phyloP scores from a whole-genome alignment of 30 jellyfish, hydroid and myxozoan species.

The Aurelia sp. region DNA sequence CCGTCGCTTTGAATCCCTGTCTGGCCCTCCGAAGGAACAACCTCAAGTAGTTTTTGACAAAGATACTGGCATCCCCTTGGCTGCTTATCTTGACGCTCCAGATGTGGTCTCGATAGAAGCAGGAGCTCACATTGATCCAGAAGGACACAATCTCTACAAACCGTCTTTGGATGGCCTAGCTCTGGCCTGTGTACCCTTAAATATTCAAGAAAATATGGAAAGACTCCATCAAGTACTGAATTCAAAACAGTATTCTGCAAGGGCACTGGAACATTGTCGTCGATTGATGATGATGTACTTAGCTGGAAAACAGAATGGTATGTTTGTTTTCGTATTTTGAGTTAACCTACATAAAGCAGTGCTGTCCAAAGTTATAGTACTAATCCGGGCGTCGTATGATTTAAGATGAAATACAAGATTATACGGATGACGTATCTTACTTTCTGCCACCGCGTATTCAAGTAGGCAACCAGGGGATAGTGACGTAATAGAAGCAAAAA shows the following conservation, averaged over 20 bases:
- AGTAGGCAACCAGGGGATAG: no score
- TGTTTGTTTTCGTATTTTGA: background rate
- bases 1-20: slow-evolving; percentile 41
- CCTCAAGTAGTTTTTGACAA: slow-evolving; percentile 68
- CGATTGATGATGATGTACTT: slow-evolving; percentile 59
- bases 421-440: no score
- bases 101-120: slow-evolving; percentile 62
- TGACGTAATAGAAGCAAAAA: no score
- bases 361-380: no score
- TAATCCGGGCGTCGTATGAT: no score
- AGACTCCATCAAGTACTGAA: slow-evolving; percentile 47
- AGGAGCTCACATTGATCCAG: slow-evolving; percentile 91
- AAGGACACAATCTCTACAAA: slow-evolving; percentile 70
- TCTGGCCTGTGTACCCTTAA: slow-evolving; percentile 52
- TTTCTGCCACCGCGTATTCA: no score
- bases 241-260: slow-evolving; percentile 50
- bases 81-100: slow-evolving; percentile 52
- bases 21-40: slow-evolving; percentile 59
- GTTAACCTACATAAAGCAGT: no score
- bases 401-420: no score
- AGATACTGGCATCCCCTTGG: slow-evolving; percentile 74
- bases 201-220: slow-evolving; percentile 31
- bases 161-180: slow-evolving; percentile 61
- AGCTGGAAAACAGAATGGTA: slow-evolving; percentile 83
- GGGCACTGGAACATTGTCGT: slow-evolving; percentile 77